A percentile compares a stretch with the other conserved stretches of the same genome.
These are phyloP conservation scores for Cryptoprocta ferox DNA, from an alignment of 2,797 vertebrate genomes.

Conservation along the genomic window DNA sequence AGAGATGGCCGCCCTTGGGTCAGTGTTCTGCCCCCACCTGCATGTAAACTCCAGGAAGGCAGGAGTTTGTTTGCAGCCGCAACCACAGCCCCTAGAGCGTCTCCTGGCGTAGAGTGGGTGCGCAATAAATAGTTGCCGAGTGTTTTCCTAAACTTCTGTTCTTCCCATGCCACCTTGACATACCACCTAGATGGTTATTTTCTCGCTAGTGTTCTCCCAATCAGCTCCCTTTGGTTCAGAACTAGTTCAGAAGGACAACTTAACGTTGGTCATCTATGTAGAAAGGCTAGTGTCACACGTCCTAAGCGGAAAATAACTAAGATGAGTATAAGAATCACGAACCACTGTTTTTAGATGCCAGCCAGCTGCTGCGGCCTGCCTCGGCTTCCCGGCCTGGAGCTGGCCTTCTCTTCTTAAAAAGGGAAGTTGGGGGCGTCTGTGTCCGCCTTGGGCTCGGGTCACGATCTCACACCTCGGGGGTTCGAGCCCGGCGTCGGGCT, in stretches of 20 bases:
- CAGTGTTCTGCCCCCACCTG: background rate
- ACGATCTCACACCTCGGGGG: fast-evolving
- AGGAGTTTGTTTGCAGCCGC: background rate
- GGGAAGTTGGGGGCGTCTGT: background rate
- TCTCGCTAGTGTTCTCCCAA: background rate
- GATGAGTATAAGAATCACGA: background rate
- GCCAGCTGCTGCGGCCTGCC: background rate
- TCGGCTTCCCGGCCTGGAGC: too few species aligned
- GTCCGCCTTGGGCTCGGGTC: too few species aligned
- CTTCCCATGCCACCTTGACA: background rate
- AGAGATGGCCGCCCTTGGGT: background rate
- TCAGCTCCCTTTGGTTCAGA: background rate
- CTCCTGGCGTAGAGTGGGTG: background rate
- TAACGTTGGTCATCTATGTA: background rate
- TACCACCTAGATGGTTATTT: too few species aligned
- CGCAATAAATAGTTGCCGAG: background rate
- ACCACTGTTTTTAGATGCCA: background rate
- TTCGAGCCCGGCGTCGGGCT: too few species aligned
- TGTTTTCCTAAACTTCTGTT: background rate
- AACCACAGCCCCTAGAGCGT: too few species aligned
- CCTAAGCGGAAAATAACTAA: background rate
- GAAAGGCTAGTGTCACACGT: background rate
- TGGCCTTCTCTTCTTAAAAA: background rate
- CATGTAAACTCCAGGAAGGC: background rate
- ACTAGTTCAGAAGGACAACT: background rate